Evolutionary conservation across 1,140 invertebrate genomes (phyloP).

Genomic region (Cyphomyrmex costatus): DNA sequence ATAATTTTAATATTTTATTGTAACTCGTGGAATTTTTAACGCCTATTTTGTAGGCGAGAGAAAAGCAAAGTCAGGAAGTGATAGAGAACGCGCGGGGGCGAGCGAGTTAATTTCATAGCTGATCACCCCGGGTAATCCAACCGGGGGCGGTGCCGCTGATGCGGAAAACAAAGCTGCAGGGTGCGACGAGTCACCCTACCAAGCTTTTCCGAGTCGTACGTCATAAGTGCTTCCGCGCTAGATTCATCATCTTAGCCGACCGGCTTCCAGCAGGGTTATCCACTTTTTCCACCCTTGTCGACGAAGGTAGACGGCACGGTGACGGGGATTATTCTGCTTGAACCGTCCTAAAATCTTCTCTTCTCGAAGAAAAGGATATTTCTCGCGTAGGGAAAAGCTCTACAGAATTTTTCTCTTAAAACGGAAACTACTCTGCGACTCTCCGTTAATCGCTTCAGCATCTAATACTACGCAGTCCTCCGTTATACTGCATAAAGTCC

Average conservation of each 20-base stretch:
- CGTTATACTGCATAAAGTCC: constrained; percentile 35
- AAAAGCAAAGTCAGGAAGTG: constrained; percentile 28
- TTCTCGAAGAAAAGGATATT: constrained; percentile 57
- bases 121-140: constrained; percentile 86
- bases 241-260: constrained; percentile 85
- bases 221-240: constrained; percentile 87
- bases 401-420: constrained; percentile 43
- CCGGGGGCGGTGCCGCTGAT: constrained; percentile 81
- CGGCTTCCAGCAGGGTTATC: constrained; percentile 80
- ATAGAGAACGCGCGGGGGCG: constrained; percentile 31
- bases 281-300: constrained; percentile 81
- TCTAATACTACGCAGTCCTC: constrained; percentile 21
- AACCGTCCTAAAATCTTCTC: constrained; percentile 68
- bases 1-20: background rate
- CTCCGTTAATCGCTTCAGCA: background rate
- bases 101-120: constrained; percentile 87
- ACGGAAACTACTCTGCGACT: constrained; percentile 4
- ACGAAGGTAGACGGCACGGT: constrained; percentile 75
- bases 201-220: constrained; percentile 83
- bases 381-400: constrained; percentile 12
- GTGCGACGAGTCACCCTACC: constrained; percentile 78
- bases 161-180: constrained; percentile 86
- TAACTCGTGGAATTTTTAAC: background rate
- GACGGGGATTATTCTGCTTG: constrained; percentile 80
- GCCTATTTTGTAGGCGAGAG: background rate